A percentile compares a stretch with the other conserved stretches of the same genome.
Conservation (phyloP, 2,113 vertebrate genomes). For the Macroglossus sobrinus region DNA sequence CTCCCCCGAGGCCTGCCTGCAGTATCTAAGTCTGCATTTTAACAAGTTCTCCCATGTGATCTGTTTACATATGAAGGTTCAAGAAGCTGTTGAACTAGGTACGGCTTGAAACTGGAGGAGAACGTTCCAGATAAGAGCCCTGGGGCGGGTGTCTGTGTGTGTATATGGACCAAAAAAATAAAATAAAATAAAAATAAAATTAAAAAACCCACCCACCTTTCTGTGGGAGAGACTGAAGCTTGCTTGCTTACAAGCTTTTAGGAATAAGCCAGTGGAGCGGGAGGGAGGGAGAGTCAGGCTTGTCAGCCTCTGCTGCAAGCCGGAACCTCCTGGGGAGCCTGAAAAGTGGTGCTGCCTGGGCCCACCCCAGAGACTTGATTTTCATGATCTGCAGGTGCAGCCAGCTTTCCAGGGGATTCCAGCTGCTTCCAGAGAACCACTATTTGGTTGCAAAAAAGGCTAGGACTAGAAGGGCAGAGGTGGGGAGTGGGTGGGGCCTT, state of each 20-base stretch:
- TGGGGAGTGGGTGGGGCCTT: neutral
- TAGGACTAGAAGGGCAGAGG: too few relatives aligned
- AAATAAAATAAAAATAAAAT: too few relatives aligned
- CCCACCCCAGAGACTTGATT: neutral
- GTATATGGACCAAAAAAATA: too few relatives aligned
- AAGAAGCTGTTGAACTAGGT: neutral
- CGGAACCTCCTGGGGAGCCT: neutral
- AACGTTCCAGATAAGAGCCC: neutral
- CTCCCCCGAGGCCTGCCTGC: neutral
- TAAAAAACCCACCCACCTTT: too few relatives aligned
- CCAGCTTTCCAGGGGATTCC: neutral
- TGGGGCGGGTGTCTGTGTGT: too few relatives aligned
- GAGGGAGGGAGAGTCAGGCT: neutral
- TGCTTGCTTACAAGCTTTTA: neutral
- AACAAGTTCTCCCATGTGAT: neutral
- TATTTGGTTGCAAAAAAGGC: neutral
- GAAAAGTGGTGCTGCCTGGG: too few relatives aligned
- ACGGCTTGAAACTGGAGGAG: neutral
- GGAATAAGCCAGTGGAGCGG: neutral
- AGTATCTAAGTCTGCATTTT: neutral
- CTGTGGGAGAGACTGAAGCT: neutral
- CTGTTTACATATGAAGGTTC: accelerated
- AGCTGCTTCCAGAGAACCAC: too few relatives aligned
- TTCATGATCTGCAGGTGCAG: too few relatives aligned
- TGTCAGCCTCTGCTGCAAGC: neutral